Conservation (phyloP, 2,113 vertebrate genomes). For the Zosterops hypoxanthus region DNA sequence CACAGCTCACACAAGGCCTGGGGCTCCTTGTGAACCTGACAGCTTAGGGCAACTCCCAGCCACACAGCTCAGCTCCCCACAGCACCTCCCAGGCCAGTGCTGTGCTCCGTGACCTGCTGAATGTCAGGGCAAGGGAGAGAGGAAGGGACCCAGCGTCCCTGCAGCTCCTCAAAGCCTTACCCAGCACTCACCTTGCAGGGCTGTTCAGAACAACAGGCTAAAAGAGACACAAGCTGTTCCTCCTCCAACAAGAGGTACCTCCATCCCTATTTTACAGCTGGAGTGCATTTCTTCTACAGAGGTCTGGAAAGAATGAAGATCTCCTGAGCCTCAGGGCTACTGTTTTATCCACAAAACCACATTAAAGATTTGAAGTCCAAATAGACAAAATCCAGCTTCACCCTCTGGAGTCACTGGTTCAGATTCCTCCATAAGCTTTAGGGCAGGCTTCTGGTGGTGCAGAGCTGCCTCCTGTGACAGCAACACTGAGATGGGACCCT, state of each 20-base stretch:
- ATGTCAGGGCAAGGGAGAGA: not conserved
- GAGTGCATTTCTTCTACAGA: not conserved
- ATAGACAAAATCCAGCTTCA: not conserved
- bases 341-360: not conserved
- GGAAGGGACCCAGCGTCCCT: not conserved
- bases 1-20: not conserved
- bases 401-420: not conserved
- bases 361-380: not conserved
- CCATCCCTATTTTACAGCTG: not conserved
- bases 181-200: not conserved
- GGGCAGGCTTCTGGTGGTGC: not conserved
- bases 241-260: not conserved
- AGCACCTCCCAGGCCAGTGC: rapidly evolving
- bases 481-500: not conserved
- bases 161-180: not conserved
- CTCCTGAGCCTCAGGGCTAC: not conserved
- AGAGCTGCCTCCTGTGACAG: not conserved
- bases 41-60: not conserved
- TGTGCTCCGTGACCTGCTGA: not conserved
- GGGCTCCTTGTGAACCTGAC: not conserved
- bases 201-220: not conserved
- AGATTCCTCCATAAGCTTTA: not conserved
- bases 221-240: not conserved
- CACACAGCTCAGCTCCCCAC: rapidly evolving
- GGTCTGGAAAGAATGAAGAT: conserved; percentile 10